phyloP scores from a whole-genome alignment of 2,888 invertebrate species.

The Himalopsyche japonica region DNA sequence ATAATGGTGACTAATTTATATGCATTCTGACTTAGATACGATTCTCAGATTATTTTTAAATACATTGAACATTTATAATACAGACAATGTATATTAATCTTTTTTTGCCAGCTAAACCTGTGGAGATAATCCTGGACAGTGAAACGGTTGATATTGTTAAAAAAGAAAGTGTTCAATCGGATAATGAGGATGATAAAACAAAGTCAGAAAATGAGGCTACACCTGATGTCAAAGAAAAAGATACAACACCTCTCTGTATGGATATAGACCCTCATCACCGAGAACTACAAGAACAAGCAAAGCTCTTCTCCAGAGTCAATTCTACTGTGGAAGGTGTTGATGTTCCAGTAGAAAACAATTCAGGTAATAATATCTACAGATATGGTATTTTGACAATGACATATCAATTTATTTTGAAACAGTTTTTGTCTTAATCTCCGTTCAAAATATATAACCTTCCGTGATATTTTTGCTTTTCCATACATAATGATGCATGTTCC shows the following conservation, averaged over 20 bases:
- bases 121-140: constrained; percentile 27
- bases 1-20: constrained; percentile 5
- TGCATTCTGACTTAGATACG: not conserved
- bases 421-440: not conserved
- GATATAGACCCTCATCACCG: constrained; percentile 58
- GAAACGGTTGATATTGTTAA: constrained; percentile 28
- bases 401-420: not conserved
- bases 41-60: not conserved
- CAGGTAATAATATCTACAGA: constrained; percentile 36
- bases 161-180: constrained; percentile 39
- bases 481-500: too few relatives aligned
- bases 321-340: constrained; percentile 50
- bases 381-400: not conserved
- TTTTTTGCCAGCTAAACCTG: constrained; percentile 21
- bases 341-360: constrained; percentile 47
- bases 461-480: too few relatives aligned
- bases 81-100: not conserved
- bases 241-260: constrained; percentile 56
- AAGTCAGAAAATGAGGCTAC: constrained; percentile 9
- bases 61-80: not conserved
- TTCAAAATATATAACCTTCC: not conserved
- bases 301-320: constrained; percentile 57
- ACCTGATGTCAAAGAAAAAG: constrained; percentile 49
- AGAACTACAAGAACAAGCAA: constrained; percentile 61
- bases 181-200: constrained; percentile 47